Evolutionary conservation across 2,888 invertebrate genomes (phyloP).

Genomic region (Scaptomyza parva): DNA sequence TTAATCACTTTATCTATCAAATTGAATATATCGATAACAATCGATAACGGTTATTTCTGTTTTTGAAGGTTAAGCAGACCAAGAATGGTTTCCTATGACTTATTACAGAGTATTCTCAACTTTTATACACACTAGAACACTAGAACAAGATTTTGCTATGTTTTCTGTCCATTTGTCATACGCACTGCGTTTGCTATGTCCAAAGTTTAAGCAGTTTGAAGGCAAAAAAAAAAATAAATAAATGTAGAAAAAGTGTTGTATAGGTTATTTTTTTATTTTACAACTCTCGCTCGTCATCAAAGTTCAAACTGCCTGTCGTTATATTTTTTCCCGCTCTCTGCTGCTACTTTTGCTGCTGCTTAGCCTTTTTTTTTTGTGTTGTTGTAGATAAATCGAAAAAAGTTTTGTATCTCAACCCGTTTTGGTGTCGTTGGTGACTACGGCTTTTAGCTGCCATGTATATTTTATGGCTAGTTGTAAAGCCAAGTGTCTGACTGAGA

Average conservation of each 20-base stretch:
- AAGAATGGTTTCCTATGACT: no score
- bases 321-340: conserved; percentile 25
- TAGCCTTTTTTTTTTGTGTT: conserved; percentile 65
- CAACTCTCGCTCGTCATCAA: conserved; percentile 62
- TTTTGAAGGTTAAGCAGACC: no score
- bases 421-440: conserved; percentile 1
- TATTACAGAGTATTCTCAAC: background rate
- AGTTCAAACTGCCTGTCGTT: conserved; percentile 73
- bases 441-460: conserved; percentile 49
- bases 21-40: no score
- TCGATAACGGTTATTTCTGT: no score
- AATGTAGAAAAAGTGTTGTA: conserved; percentile 50
- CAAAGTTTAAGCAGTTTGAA: conserved; percentile 11
- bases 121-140: background rate
- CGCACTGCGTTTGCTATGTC: background rate
- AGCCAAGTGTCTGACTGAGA: conserved; percentile 47
- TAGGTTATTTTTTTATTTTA: conserved; percentile 50
- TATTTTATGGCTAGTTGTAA: conserved; percentile 68
- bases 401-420: conserved; percentile 35
- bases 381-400: conserved; percentile 79
- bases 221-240: conserved; percentile 9
- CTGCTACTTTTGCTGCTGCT: background rate
- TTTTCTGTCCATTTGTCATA: background rate
- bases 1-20: no score
- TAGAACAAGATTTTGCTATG: background rate